Evolutionary conservation across 2,113 vertebrate genomes (phyloP), one percentile per base, ranked within the genome.

Genomic region (Pontoporia blainvillei): DNA sequence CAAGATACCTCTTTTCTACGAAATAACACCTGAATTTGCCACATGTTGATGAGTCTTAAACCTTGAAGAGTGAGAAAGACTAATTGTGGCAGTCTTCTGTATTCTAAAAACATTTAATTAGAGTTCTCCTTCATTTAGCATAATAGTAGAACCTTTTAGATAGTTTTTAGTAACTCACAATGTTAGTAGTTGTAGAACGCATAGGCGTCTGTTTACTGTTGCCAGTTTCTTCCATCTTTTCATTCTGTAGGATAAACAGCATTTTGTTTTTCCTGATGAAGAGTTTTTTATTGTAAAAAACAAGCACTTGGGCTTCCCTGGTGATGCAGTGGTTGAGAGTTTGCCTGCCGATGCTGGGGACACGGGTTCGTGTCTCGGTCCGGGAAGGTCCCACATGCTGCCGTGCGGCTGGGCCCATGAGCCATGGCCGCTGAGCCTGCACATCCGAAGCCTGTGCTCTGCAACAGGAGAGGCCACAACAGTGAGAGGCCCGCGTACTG

Each of bases 221-320:
- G 27, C 13, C 31, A 94, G 41, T 81, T 75, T 64, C 69, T 91
- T 91, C 27, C 18, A 64, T 79, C 44, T 90, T 15, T 90, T 52
- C 34, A 34, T 72, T 93, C 54, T 91, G 0, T 83, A 84, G 49
- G 36, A 64, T 90, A 67, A 94, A 34, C 5, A 89, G 10, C 15
- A 54, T 69, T 72, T 90, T 88, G 81, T 89, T 67, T 62, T 92
- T 54, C 29, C 34, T 95, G 25, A 14, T 88, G 3, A 79, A 49
- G 8, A 62, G 10, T 21, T 95, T 95, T 79, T 71, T 27, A 93
- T 86, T 82, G 95, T 7, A 66, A 84, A 95, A 95, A 92, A 23
- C 31, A 36, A 71, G 12, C 0, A 36, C 25, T 67, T 67, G 61
- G 61, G 11, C 25, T 62, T 62, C 61, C 27, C 61, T 31, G 10